Evolutionary conservation across 2,888 invertebrate genomes (phyloP).

Genomic region (Rhingia rostrata): DNA sequence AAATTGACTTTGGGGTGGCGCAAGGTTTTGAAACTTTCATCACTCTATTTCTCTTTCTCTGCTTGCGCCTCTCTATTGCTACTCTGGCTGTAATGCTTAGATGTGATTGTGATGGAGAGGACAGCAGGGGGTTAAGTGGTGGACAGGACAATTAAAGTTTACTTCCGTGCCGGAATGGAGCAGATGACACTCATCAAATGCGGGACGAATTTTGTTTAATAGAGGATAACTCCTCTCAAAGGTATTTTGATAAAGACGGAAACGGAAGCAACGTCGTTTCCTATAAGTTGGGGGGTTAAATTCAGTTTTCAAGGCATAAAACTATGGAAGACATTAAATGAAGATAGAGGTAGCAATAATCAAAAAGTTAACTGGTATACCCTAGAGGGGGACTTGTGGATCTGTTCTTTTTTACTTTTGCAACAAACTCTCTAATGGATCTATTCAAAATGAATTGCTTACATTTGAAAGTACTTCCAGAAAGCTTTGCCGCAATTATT

Average conservation of each 20-base stretch:
- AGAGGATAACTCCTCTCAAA: slow-evolving; percentile 1
- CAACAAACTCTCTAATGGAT: too few relatives aligned
- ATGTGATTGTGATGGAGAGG: not conserved
- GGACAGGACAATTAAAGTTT: slow-evolving; percentile 73
- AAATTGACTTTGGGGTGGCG: slow-evolving; percentile 48
- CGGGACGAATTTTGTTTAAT: not conserved
- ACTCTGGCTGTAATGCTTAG: not conserved
- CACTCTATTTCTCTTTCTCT: slow-evolving; percentile 17
- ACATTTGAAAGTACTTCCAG: too few relatives aligned
- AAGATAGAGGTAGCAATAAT: too few relatives aligned
- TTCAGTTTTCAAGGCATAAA: too few relatives aligned
- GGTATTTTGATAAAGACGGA: slow-evolving; percentile 36
- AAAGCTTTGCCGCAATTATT: too few relatives aligned
- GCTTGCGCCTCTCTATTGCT: not conserved
- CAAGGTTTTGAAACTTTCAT: slow-evolving; percentile 24
- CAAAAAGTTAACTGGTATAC: too few relatives aligned
- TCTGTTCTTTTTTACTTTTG: too few relatives aligned
- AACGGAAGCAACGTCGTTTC: not conserved
- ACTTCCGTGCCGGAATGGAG: slow-evolving; percentile 48
- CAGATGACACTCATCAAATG: slow-evolving; percentile 55
- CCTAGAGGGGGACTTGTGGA: too few relatives aligned
- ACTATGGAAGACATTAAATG: too few relatives aligned
- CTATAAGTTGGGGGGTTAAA: not conserved
- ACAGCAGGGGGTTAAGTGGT: slow-evolving; percentile 44
- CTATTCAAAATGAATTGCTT: too few relatives aligned